phyloP scores from a whole-genome alignment of 2,797 vertebrate genomes.

The Lithobates pipiens region DNA sequence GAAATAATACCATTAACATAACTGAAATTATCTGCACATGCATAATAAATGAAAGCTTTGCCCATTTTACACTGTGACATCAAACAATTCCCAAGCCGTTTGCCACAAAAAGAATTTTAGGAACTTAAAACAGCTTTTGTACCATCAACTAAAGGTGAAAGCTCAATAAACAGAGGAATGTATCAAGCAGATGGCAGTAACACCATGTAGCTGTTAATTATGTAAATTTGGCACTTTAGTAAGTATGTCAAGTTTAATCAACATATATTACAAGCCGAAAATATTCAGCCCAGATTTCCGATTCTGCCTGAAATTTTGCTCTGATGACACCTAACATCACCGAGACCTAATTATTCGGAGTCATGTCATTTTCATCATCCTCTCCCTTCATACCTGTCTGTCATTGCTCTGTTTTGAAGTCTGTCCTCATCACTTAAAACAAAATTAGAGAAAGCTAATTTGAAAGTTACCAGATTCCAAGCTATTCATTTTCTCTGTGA shows the following conservation, averaged over 20 bases:
- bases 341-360: constrained; percentile 13
- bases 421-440: not conserved
- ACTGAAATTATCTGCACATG: constrained; percentile 22
- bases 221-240: constrained; percentile 45
- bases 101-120: constrained; percentile 32
- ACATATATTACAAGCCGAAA: constrained; percentile 40
- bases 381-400: constrained; percentile 1
- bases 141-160: constrained; percentile 46
- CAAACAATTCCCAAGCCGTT: constrained; percentile 42
- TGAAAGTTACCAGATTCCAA: not conserved
- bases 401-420: not conserved
- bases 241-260: constrained; percentile 50
- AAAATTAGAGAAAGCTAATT: not conserved
- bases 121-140: constrained; percentile 52
- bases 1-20: constrained; percentile 22
- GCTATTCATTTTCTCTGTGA: not conserved
- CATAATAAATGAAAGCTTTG: constrained; percentile 29
- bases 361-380: not conserved
- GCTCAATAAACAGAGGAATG: constrained; percentile 20
- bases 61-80: constrained; percentile 23
- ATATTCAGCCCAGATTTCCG: constrained; percentile 28
- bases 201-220: constrained; percentile 53
- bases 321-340: not conserved
- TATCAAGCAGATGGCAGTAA: constrained; percentile 49
- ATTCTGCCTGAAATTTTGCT: constrained; percentile 25